Evolutionary conservation across 2,888 invertebrate species (phyloP).

Genomic region (Dryobota labecula): DNA sequence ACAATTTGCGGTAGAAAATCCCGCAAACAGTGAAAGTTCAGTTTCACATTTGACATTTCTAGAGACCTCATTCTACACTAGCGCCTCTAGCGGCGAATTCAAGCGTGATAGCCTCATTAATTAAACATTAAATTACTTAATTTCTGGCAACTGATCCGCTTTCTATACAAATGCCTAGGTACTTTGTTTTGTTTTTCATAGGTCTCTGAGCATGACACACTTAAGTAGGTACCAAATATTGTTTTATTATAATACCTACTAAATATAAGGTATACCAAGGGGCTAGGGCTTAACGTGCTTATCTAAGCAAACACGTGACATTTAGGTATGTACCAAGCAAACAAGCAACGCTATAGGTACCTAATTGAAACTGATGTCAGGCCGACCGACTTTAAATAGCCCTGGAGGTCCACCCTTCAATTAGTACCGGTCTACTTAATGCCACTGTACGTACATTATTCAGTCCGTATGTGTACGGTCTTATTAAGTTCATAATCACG

Average conservation of each 20-base stretch:
- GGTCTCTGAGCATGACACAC: not conserved
- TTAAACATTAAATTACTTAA: not conserved
- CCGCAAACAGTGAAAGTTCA: no score
- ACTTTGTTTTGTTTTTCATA: not conserved
- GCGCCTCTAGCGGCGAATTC: no score
- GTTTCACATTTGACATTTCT: no score
- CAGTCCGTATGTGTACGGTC: conserved; percentile 14
- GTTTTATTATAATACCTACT: not conserved
- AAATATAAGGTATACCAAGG: not conserved
- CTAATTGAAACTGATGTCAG: conserved; percentile 60
- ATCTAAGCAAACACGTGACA: conserved; percentile 39
- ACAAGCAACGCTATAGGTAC: conserved; percentile 26
- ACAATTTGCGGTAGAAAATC: no score
- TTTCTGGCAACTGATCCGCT: not conserved
- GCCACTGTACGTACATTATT: conserved; percentile 19
- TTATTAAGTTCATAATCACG: conserved; percentile 39
- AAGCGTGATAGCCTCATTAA: no score
- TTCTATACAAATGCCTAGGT: not conserved
- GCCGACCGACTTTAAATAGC: conserved; percentile 69
- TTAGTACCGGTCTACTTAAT: conserved; percentile 85
- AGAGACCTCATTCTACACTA: no score
- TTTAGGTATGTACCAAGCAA: conserved; percentile 30
- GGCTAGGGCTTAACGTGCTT: not conserved
- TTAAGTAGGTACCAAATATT: not conserved
- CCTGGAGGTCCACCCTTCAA: conserved; percentile 74